phyloP scores from a whole-genome alignment of 2,888 invertebrate species.

The Polydrusus tereticollis region DNA sequence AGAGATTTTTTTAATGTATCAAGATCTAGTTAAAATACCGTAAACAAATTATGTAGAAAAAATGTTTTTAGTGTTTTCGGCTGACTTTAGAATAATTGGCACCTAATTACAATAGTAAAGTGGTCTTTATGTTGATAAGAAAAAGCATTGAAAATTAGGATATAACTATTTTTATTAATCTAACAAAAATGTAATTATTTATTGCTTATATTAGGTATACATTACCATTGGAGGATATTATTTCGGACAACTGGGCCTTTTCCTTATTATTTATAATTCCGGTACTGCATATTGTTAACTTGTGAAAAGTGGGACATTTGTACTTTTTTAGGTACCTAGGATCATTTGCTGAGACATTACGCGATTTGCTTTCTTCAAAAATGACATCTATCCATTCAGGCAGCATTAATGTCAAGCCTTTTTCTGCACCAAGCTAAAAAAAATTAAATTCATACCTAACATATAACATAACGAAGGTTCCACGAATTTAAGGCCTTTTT shows the following conservation, averaged over 20 bases:
- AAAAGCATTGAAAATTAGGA: no score
- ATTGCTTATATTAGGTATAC: neutral
- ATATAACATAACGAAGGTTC: no score
- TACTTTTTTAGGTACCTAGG: slow-evolving; percentile 73
- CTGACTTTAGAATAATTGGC: no score
- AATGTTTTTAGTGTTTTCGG: no score
- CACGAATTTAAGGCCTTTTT: no score
- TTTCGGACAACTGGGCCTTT: slow-evolving; percentile 74
- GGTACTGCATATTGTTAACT: slow-evolving; percentile 83
- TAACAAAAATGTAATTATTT: neutral
- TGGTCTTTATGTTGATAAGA: no score
- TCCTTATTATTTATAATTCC: slow-evolving; percentile 74
- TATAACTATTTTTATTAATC: no score
- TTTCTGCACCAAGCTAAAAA: slow-evolving; percentile 76
- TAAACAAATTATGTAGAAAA: no score
- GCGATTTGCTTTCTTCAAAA: slow-evolving; percentile 79
- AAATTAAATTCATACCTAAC: neutral
- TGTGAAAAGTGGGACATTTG: slow-evolving; percentile 80
- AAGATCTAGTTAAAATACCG: no score
- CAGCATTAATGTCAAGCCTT: slow-evolving; percentile 80
- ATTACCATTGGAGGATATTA: slow-evolving; percentile 79
- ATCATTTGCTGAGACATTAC: slow-evolving; percentile 75
- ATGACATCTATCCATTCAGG: slow-evolving; percentile 85
- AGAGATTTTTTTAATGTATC: no score
- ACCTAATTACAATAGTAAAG: no score